These are phyloP conservation scores for Myoxocephalus aenaeus DNA, from an alignment of 2,797 vertebrate species.

Conservation along the genomic window DNA sequence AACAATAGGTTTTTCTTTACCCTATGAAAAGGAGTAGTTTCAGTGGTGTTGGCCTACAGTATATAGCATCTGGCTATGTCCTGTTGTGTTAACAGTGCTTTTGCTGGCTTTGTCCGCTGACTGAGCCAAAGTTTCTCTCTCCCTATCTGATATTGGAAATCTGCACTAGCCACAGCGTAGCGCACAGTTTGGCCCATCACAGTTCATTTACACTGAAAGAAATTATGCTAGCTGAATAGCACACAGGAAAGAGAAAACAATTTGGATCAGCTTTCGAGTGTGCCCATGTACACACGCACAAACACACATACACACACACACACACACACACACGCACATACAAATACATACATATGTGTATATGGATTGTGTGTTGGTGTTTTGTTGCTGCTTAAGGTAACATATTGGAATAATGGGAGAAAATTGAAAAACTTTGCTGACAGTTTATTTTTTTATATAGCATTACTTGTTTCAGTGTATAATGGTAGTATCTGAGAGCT, in stretches of 20 bases:
- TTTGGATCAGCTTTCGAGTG: conserved; percentile 57
- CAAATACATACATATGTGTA: background rate
- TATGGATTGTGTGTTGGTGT: conserved; percentile 26
- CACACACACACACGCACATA: background rate
- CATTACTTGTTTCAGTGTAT: conserved; percentile 59
- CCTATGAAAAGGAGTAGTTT: conserved; percentile 62
- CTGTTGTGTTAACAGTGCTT: conserved; percentile 59
- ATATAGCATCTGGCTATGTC: conserved; percentile 55
- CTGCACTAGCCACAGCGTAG: conserved; percentile 57
- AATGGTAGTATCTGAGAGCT: conserved; percentile 66
- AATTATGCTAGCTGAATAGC: conserved; percentile 41
- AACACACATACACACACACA: background rate
- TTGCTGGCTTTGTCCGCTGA: conserved; percentile 50
- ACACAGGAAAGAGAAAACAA: conserved; percentile 44
- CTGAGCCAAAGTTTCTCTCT: conserved; percentile 64
- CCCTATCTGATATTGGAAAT: conserved; percentile 64
- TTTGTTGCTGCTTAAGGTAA: conserved; percentile 19
- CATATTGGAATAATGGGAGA: conserved; percentile 35
- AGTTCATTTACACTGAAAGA: conserved; percentile 67
- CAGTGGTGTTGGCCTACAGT: conserved; percentile 67
- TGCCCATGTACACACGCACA: background rate
- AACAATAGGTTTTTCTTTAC: conserved; percentile 70
- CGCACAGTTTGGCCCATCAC: conserved; percentile 69
- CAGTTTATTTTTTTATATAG: conserved; percentile 20
- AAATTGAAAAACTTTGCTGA: conserved; percentile 23